Conservation (phyloP, 2,888 invertebrate species). For the Arrhopalites spinosus region DNA sequence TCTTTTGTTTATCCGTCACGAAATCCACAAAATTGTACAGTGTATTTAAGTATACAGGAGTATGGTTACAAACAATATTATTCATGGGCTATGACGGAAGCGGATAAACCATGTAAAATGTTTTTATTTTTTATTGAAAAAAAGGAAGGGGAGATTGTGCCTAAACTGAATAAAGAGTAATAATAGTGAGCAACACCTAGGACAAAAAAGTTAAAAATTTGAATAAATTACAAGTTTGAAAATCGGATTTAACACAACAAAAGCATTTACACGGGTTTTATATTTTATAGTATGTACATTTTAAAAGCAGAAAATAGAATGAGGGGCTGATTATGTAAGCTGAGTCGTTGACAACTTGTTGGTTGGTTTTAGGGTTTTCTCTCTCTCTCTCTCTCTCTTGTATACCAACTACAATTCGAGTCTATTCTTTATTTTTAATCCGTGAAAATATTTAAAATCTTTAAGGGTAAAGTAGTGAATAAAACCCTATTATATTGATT, state of each 20-base stretch:
- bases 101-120: too few relatives aligned
- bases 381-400: not conserved
- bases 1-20: too few relatives aligned
- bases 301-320: not conserved
- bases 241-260: constrained; percentile 11
- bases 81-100: too few relatives aligned
- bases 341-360: constrained; percentile 43
- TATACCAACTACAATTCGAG: not conserved
- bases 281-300: not conserved
- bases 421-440: constrained; percentile 39
- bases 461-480: constrained; percentile 28
- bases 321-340: constrained; percentile 14
- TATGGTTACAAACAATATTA: too few relatives aligned
- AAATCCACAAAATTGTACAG: too few relatives aligned
- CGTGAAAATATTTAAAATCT: constrained; percentile 45
- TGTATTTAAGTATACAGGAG: too few relatives aligned
- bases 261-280: constrained; percentile 19
- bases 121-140: too few relatives aligned
- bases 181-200: not conserved
- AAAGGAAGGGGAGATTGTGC: too few relatives aligned
- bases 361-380: constrained; percentile 18
- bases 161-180: not conserved
- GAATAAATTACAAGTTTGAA: constrained; percentile 1
- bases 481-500: constrained; percentile 29
- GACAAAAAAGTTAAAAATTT: not conserved